Percentiles rank a stretch among this genome's conserved stretches.
These are phyloP conservation scores for Epistrophella euchroma DNA, from an alignment of 2,888 invertebrate genomes.

Conservation along the genomic window DNA sequence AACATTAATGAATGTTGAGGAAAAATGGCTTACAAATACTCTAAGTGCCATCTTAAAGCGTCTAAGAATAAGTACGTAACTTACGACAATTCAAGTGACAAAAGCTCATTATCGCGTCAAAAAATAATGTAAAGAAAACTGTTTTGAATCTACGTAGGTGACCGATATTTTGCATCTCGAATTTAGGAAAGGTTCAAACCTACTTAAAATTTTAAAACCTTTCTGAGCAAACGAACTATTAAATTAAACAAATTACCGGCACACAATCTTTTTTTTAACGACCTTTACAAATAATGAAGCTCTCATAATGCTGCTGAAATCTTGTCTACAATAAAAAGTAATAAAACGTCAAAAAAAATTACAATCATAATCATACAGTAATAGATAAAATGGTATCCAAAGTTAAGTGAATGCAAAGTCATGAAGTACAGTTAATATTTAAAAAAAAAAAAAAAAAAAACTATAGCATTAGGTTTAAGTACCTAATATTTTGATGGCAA, in stretches of 20 bases:
- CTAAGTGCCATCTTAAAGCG: too few relatives aligned
- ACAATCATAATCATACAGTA: constrained; percentile 34
- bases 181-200: too few relatives aligned
- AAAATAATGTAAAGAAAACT: too few relatives aligned
- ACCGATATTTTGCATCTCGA: too few relatives aligned
- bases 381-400: background rate
- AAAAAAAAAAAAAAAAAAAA: constrained; percentile 12
- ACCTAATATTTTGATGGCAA: constrained; percentile 41
- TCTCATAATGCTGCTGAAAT: background rate
- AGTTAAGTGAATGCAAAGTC: constrained; percentile 62
- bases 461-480: constrained; percentile 17
- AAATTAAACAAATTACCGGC: background rate
- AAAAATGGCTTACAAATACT: too few relatives aligned
- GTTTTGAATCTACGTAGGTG: too few relatives aligned
- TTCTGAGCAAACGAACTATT: background rate
- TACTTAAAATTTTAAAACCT: background rate
- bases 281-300: constrained; percentile 21
- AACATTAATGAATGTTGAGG: too few relatives aligned
- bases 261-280: constrained; percentile 3
- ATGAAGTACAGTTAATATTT: constrained; percentile 36
- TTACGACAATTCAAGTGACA: too few relatives aligned
- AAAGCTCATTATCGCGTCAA: too few relatives aligned
- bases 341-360: constrained; percentile 49
- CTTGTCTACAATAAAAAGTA: constrained; percentile 1
- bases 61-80: too few relatives aligned